phyloP scores from a whole-genome alignment of 2,113 vertebrate genomes.

The Triplophysa dalaica region DNA sequence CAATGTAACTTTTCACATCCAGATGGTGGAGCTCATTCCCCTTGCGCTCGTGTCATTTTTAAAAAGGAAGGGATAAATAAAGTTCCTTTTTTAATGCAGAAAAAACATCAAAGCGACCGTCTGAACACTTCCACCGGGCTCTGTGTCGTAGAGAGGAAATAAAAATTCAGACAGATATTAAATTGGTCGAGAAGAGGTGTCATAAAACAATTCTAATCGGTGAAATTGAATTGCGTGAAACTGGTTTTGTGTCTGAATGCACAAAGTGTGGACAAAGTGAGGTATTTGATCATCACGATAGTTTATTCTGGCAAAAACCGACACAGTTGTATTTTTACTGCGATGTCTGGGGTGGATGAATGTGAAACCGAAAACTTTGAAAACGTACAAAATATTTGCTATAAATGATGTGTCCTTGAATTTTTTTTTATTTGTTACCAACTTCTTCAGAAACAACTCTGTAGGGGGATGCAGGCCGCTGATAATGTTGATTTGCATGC shows the following conservation, averaged over 20 bases:
- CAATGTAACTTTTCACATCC: not conserved
- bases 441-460: not conserved
- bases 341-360: not conserved
- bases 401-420: too few species aligned
- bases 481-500: slow-evolving; percentile 8
- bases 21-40: not conserved
- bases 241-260: slow-evolving; percentile 3
- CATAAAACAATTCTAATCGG: slow-evolving; percentile 12
- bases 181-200: slow-evolving; percentile 11
- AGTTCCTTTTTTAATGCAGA: not conserved
- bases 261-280: not conserved
- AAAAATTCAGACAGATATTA: not conserved
- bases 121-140: not conserved
- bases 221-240: slow-evolving; percentile 27
- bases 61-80: not conserved
- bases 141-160: slow-evolving; percentile 1
- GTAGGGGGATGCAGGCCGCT: not conserved
- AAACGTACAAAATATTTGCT: not conserved
- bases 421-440: not conserved
- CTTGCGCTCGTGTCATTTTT: not conserved
- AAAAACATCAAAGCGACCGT: not conserved
- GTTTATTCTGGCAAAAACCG: too few species aligned
- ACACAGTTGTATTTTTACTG: too few species aligned
- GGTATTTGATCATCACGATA: not conserved
- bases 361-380: not conserved